phyloP scores from a whole-genome alignment of 1,140 invertebrate species.

The Teleogryllus occipitalis region DNA sequence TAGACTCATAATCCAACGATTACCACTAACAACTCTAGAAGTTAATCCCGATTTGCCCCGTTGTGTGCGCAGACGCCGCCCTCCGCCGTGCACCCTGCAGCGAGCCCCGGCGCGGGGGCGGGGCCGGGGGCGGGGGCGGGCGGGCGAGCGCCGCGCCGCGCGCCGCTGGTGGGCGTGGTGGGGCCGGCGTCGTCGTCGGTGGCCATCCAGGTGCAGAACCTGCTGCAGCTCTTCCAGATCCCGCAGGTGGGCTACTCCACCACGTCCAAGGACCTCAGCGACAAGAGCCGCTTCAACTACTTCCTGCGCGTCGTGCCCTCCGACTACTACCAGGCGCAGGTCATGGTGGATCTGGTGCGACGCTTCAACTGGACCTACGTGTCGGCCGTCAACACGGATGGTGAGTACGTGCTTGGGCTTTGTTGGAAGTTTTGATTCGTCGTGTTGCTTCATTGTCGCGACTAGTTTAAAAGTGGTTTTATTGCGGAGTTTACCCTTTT shows the following conservation, averaged over 20 bases:
- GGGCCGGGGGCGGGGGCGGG: neutral
- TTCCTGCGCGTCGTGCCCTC: constrained; percentile 76
- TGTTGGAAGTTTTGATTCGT: too few relatives aligned
- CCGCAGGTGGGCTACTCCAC: constrained; percentile 70
- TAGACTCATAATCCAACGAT: too few relatives aligned
- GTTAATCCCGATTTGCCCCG: too few relatives aligned
- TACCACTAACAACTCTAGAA: too few relatives aligned
- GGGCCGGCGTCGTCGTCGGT: constrained; percentile 61
- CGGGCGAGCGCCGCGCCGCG: neutral
- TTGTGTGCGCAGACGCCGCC: too few relatives aligned
- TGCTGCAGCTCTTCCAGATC: constrained; percentile 61
- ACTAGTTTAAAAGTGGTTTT: too few relatives aligned
- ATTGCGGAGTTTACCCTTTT: too few relatives aligned
- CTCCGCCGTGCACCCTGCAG: too few relatives aligned
- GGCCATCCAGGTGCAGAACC: constrained; percentile 69
- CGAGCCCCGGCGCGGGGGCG: too few relatives aligned
- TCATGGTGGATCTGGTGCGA: constrained; percentile 62
- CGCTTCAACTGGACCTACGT: constrained; percentile 78
- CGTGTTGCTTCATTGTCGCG: too few relatives aligned
- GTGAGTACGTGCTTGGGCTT: constrained; percentile 39
- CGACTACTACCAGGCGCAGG: constrained; percentile 71
- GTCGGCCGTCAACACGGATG: constrained; percentile 71
- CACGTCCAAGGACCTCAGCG: constrained; percentile 66
- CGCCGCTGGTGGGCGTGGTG: constrained; percentile 55
- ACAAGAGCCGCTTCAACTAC: constrained; percentile 64